Evolutionary conservation across 2,113 vertebrate species (phyloP), one percentile per base, ranked within the genome.

Genomic region (Alosa alosa): DNA sequence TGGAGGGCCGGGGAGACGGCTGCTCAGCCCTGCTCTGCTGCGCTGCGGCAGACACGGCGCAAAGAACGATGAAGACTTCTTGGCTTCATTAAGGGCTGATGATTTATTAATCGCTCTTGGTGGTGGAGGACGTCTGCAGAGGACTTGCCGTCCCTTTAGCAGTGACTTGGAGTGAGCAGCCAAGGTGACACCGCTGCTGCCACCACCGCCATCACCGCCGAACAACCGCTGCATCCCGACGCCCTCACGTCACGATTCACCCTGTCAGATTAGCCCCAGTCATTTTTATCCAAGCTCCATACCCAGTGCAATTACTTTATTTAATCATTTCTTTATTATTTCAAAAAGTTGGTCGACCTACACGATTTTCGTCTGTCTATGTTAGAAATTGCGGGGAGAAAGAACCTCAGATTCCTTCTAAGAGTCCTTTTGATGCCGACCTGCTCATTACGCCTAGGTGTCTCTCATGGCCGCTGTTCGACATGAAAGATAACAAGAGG

Each of bases 401-500:
- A 36, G 64, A 25, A 6, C 55, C 55, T 60, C 55, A 60, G 55
- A 60, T 60, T 60, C 18, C 18, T 22, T 60, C 55, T 60, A 22
- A 60, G 18, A 60, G 55, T 7, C 55, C 64, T 36, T 72, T 72
- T 72, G 64, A 72, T 72, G n/a, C 31, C 13, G 31, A 31, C n/a
- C 64, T 72, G n/a, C 64, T 72, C 64, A 72, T 72, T 72, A 72
- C 64, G 10, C 64, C 25, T 36, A 72, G 64, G 64, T 72, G 64
- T 72, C 81, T 72, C 86, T 90, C 91, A 85, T 90, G 86, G 89
- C 82, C 85, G 91, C 90, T 88, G 89, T 90, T 92, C 87, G 82
- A 91, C 91, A 92, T 90, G 88, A 90, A 90, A 90, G 90, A 92
- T 93, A 93, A 93, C 91, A 91, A 91, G 91, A 81, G 81, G 83